Evolutionary conservation across 2,113 vertebrate species (phyloP), one percentile per base, ranked within the genome.

Genomic region (Gulo gulo): DNA sequence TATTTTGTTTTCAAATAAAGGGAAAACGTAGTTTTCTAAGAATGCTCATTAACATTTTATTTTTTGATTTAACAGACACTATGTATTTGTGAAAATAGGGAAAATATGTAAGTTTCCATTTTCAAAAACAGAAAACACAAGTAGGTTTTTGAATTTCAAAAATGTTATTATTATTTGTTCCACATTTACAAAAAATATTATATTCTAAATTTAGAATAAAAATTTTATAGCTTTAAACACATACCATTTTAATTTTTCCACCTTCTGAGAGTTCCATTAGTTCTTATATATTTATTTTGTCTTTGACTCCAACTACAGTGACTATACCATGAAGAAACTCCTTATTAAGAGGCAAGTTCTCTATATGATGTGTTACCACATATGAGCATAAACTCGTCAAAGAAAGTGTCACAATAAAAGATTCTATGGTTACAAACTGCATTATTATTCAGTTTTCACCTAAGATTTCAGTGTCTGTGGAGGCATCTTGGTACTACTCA

Each of bases 391-490:
- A 98, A 90, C 57, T n/a, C 79, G 21, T 0, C 67, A 94, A 95
- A 10, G 18, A 59, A 94, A 88, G 31, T 4, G 24, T 65, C 21
- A 67, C 13, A 20, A 5, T 59, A 36, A 36, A 16, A 39, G 15
- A 50, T 83, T 36, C 12, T n/a, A 71, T 7, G 4, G 1, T 45
- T 79, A 36, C 2, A 31, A 52, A 63, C 1, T 74, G 7, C 11
- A 61, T 78, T 97, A 36, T 81, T 52, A 87, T 29, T 96, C 29
- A 92, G 29, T 55, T 97, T 93, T 97, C 39, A 61, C 84, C 87
- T 57, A 78, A 95, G 95, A 88, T 78, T 96, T 95, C 9, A 80
- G 11, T 67, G 26, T 57, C 45, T 84, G 36, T 16, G 39, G 42
- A 73, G 18, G 6, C 12, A 65, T 84, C 74, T 73, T 21, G 16